Evolutionary conservation across 2,888 invertebrate species (phyloP).

Genomic region (Pristionchus japonicus): DNA sequence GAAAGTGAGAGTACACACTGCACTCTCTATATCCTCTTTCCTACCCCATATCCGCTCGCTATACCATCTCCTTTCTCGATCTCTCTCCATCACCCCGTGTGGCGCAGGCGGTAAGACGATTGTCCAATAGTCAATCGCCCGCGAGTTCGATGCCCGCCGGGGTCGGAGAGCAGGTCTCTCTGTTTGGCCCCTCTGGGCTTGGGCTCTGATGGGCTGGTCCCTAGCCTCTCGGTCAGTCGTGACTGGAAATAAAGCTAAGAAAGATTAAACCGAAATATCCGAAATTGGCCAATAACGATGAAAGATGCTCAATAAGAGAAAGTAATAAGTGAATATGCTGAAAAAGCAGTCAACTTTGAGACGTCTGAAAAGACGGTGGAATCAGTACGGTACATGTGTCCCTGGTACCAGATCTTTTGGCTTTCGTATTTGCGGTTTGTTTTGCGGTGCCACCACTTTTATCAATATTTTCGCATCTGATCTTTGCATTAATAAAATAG

Average conservation of each 20-base stretch:
- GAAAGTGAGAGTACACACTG: no score
- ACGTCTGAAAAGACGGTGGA: neutral
- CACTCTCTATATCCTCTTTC: no score
- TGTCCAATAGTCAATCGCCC: neutral
- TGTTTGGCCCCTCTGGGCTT: neutral
- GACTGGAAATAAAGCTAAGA: neutral
- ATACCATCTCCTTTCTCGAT: neutral
- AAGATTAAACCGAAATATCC: neutral
- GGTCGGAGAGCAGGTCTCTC: constrained; percentile 9
- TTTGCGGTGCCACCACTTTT: neutral
- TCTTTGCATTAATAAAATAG: no score
- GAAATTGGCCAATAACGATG: no score
- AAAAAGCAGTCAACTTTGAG: neutral
- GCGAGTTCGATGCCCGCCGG: constrained; percentile 4
- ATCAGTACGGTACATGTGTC: constrained; percentile 15
- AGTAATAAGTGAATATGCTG: neutral
- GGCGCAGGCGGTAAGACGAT: constrained; percentile 35
- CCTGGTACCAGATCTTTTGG: neutral
- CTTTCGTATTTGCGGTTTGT: neutral
- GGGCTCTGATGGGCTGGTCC: neutral
- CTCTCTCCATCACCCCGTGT: neutral
- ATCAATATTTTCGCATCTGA: no score
- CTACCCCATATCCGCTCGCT: no score
- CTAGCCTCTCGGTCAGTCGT: neutral
- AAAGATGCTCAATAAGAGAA: no score